phyloP scores from a whole-genome alignment of 2,888 invertebrate genomes.

The Crossocerus cetratus region DNA sequence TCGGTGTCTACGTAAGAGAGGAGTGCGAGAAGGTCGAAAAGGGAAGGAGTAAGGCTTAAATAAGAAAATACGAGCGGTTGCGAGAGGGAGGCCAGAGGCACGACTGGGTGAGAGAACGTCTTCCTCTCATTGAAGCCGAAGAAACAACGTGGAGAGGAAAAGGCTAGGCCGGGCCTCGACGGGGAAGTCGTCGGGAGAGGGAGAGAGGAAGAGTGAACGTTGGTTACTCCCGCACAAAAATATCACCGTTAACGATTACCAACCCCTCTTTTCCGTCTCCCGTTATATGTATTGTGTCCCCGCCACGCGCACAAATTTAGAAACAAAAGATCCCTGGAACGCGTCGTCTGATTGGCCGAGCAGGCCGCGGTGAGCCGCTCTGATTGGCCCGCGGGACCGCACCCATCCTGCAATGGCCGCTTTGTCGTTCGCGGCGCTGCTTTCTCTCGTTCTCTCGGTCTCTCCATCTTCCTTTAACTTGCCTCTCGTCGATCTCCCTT shows the following conservation, averaged over 20 bases:
- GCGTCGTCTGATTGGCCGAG: slow-evolving; percentile 73
- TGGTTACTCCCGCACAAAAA: slow-evolving; percentile 61
- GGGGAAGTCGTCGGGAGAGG: slow-evolving; percentile 37
- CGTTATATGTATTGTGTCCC: slow-evolving; percentile 74
- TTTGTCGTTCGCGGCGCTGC: slow-evolving; percentile 67
- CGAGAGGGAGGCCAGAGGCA: background rate
- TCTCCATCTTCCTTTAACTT: slow-evolving; percentile 16
- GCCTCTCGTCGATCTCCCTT: slow-evolving; percentile 2
- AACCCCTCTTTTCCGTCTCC: slow-evolving; percentile 58
- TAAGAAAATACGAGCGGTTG: slow-evolving; percentile 36
- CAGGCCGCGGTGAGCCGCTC: slow-evolving; percentile 69
- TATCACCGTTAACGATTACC: slow-evolving; percentile 75
- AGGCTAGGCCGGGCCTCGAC: slow-evolving; percentile 18
- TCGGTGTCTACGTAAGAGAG: slow-evolving; percentile 23
- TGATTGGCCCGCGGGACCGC: slow-evolving; percentile 76
- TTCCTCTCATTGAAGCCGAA: background rate
- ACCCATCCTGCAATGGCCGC: slow-evolving; percentile 77
- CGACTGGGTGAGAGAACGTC: background rate
- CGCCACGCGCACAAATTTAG: slow-evolving; percentile 68
- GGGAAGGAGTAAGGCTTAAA: slow-evolving; percentile 41
- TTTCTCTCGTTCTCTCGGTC: slow-evolving; percentile 43
- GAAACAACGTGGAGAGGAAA: slow-evolving; percentile 11
- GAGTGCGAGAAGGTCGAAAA: slow-evolving; percentile 19
- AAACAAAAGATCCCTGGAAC: slow-evolving; percentile 74
- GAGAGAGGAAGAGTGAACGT: slow-evolving; percentile 30